Percentiles rank a stretch among this genome's conserved stretches.
Evolutionary conservation across 2,888 invertebrate species (phyloP).

Genomic region (Ectropis crepuscularia): DNA sequence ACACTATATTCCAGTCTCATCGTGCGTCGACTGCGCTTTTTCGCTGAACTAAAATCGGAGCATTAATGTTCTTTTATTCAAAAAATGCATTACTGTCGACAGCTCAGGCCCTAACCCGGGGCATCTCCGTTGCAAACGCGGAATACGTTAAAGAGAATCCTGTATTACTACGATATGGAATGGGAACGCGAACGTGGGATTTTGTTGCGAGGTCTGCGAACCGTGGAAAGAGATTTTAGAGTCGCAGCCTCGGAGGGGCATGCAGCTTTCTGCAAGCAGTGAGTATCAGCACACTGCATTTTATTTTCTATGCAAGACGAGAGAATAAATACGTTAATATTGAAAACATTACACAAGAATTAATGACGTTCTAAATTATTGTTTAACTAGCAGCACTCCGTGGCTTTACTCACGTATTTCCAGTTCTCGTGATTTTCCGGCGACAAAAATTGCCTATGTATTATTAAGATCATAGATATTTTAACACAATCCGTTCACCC

Average conservation of each 20-base stretch:
- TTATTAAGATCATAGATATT: no score
- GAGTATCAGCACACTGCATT: slow-evolving; percentile 57
- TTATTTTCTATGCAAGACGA: slow-evolving; percentile 67
- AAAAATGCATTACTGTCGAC: slow-evolving; percentile 75
- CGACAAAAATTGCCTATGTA: no score
- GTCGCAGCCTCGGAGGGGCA: slow-evolving; percentile 45
- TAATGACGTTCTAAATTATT: no score
- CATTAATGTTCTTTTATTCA: slow-evolving; percentile 78
- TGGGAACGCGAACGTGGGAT: slow-evolving; percentile 72
- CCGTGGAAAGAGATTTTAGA: slow-evolving; percentile 65
- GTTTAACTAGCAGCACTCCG: no score
- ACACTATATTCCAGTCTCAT: slow-evolving; percentile 35
- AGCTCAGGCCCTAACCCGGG: slow-evolving; percentile 58
- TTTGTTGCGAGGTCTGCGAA: slow-evolving; percentile 69
- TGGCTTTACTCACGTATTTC: no score
- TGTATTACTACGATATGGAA: slow-evolving; percentile 66
- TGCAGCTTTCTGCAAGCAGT: slow-evolving; percentile 59
- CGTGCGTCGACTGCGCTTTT: slow-evolving; percentile 58
- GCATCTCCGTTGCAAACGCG: slow-evolving; percentile 61
- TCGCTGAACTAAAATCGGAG: slow-evolving; percentile 72
- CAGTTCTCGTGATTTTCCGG: no score
- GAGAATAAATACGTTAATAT: slow-evolving; percentile 56
- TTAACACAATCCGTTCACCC: no score
- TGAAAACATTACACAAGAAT: no score
- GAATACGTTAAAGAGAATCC: slow-evolving; percentile 71